Conservation (phyloP, 2,888 invertebrate species). For the Nomada hirtipes region DNA sequence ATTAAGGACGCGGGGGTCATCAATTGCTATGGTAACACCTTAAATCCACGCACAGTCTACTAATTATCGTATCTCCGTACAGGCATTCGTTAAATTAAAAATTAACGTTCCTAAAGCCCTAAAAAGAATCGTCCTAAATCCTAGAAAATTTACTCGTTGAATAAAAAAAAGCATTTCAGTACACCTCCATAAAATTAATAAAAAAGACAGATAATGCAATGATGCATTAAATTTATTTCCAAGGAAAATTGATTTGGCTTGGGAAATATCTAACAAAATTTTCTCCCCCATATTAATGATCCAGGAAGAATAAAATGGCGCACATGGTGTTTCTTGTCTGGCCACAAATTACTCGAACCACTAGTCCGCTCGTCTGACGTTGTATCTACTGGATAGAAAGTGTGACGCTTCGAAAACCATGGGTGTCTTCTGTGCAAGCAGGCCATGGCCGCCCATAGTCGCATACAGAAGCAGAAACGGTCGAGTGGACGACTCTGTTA, state of each 20-base stretch:
- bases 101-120: too few species aligned
- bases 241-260: too few species aligned
- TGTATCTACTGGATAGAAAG: neutral
- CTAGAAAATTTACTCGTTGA: too few species aligned
- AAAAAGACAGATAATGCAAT: too few species aligned
- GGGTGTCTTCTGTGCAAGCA: neutral
- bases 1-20: constrained; percentile 7
- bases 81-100: too few species aligned
- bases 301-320: too few species aligned
- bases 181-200: too few species aligned
- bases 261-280: too few species aligned
- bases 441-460: neutral
- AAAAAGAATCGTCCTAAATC: too few species aligned
- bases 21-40: neutral
- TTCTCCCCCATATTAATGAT: too few species aligned
- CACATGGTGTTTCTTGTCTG: neutral
- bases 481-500: constrained; percentile 9
- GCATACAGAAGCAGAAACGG: constrained; percentile 6
- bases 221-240: too few species aligned
- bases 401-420: neutral
- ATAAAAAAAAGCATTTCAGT: too few species aligned
- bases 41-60: neutral
- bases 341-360: constrained; percentile 2
- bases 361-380: neutral
- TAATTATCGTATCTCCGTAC: neutral